These are phyloP conservation scores for Pseudococcus viburni DNA, from an alignment of 2,888 invertebrate species.

Conservation along the genomic window DNA sequence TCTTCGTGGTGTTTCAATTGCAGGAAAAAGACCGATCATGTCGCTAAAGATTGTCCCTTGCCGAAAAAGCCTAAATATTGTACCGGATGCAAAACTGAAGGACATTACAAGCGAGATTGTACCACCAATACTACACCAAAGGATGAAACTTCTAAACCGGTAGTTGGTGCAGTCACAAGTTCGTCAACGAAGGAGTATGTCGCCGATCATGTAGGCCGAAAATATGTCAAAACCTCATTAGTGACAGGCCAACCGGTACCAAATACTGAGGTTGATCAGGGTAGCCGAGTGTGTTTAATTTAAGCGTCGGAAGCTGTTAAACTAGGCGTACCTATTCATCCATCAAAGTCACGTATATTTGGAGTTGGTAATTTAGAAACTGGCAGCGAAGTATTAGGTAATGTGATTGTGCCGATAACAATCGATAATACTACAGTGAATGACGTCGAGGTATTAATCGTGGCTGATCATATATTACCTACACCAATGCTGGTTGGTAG, in stretches of 20 bases:
- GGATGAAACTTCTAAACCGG: background rate
- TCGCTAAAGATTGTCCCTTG: background rate
- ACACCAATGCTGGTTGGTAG: background rate
- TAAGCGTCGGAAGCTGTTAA: background rate
- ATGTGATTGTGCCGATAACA: background rate
- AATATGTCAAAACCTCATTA: too few relatives aligned
- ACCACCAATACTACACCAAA: background rate
- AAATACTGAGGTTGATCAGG: background rate
- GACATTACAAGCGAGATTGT: background rate
- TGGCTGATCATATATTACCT: constrained; percentile 16
- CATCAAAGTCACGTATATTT: background rate
- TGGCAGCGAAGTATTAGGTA: background rate
- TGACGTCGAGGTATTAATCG: background rate
- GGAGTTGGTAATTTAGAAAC: background rate
- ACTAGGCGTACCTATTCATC: background rate
- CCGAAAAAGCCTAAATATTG: background rate
- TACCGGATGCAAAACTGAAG: background rate
- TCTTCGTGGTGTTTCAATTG: background rate
- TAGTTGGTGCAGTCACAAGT: background rate
- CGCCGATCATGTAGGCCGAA: too few relatives aligned
- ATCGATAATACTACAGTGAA: background rate
- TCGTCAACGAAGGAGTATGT: background rate
- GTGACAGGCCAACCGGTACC: too few relatives aligned
- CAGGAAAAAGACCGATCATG: background rate
- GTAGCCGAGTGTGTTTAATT: constrained; percentile 25